A percentile compares a stretch with the other conserved stretches of the same genome.
Evolutionary conservation across 2,113 vertebrate species (phyloP).

Genomic region (Cyprinus carpio): DNA sequence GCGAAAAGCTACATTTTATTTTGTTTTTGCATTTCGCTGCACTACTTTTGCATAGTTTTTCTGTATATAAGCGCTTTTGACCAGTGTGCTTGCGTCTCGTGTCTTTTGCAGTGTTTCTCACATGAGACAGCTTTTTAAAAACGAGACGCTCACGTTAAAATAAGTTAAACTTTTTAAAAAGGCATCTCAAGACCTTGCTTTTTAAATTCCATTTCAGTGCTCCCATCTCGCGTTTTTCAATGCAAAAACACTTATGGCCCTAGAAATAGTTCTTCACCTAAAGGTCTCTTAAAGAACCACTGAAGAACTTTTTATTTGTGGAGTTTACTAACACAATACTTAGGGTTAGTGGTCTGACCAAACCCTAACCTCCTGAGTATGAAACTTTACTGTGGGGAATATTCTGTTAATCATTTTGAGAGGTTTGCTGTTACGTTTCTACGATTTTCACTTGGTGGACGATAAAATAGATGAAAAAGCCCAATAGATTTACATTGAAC

Average conservation of each 20-base stretch:
- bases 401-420: not conserved
- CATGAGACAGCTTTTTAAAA: no score
- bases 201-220: not conserved
- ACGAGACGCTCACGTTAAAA: no score
- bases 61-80: not conserved
- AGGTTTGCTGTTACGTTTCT: not conserved
- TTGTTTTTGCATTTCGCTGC: no score
- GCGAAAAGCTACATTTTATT: no score
- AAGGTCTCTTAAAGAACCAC: not conserved
- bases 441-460: no score
- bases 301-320: not conserved
- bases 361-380: no score
- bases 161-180: no score
- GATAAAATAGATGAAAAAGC: not conserved
- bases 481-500: not conserved
- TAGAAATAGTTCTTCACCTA: not conserved
- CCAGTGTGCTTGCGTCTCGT: not conserved
- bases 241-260: not conserved
- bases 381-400: no score
- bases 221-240: no score
- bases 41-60: no score
- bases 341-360: not conserved
- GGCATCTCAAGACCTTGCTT: not conserved
- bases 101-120: not conserved
- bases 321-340: not conserved